Evolutionary conservation across 2,888 invertebrate genomes (phyloP), one percentile per base, ranked within the genome.

Genomic region (Aporophyla lueneburgensis): DNA sequence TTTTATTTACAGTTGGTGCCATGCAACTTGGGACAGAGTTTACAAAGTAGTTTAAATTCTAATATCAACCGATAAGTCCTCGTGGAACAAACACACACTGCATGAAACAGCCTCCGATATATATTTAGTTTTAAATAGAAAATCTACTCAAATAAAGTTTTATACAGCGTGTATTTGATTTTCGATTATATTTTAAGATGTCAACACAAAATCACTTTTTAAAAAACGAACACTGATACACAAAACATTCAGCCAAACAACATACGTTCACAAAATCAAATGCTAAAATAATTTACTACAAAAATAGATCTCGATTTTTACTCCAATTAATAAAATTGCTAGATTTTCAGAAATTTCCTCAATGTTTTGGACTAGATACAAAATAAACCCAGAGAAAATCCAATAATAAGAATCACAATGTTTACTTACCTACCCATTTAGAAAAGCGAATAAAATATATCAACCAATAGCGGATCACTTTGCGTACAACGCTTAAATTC

Each of bases 221-320:
- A 46, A 58, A 75, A 83, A 76, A 82, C 72, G 16, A 74, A 73
- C 74, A 75, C 83, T 63, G 59, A 62, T 76, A 79, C 87, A 80
- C 65, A 77, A 83, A 84, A 80, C 85, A 84, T 86, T 76, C 87
- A 86, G 70, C 59, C 65, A 79, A 80, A 78, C 67, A 70, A 75
- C 63, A 74, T 56, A 76, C 63, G 27, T 71, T 75, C 85, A 80
- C 76, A 86, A 87, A 86, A 84, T 84, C 75, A 72, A 84, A 84
- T 83, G 61, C 76, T 81, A 87, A 75, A 87, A 86, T 86, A 84
- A 84, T 84, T 80, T 74, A 86, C 73, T 83, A 83, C 40, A 83
- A 83, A 86, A 74, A 83, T 73, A 71, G 46, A 73, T 86, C 73
- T 74, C 61, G 43, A 83, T 83, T 78, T 56, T 59, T 58, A 66